Conservation (phyloP, 2,113 vertebrate species). For the Stomatorhinus ivindoensis region DNA sequence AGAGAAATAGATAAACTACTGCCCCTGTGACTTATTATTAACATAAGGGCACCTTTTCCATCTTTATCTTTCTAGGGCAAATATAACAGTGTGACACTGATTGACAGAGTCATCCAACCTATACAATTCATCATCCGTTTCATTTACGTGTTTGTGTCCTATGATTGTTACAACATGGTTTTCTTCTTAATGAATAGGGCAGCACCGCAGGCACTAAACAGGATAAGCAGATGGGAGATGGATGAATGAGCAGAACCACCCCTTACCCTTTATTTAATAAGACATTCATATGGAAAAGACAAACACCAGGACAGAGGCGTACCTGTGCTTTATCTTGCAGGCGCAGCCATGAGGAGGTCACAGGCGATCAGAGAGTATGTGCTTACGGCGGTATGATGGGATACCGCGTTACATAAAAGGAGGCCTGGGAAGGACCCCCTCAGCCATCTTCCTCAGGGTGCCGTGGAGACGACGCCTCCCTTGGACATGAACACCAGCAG, state of each 20-base stretch:
- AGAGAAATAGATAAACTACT: neutral
- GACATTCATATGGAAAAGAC: neutral
- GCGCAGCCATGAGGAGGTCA: neutral
- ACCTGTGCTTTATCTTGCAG: conserved; percentile 1
- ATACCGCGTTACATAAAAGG: neutral
- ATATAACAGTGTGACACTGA: neutral
- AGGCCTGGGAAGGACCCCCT: neutral
- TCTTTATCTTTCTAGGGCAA: neutral
- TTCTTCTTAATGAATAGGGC: neutral
- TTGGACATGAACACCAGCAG: conserved; percentile 40
- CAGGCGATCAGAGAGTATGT: too few relatives aligned
- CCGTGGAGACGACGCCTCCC: neutral
- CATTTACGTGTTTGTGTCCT: neutral
- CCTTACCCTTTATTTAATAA: neutral
- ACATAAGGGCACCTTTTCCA: neutral
- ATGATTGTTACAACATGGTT: neutral
- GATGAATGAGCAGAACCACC: neutral
- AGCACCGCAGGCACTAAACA: neutral
- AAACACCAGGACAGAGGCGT: neutral
- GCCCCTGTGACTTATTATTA: neutral
- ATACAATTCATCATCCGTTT: neutral
- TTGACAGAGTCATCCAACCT: neutral
- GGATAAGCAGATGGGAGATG: neutral
- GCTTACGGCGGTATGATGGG: neutral
- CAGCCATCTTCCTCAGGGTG: neutral